Percentiles rank a stretch among this genome's conserved stretches.
These are phyloP conservation scores for Lepidurus arcticus DNA, from an alignment of 1,140 invertebrate genomes.

Conservation along the genomic window DNA sequence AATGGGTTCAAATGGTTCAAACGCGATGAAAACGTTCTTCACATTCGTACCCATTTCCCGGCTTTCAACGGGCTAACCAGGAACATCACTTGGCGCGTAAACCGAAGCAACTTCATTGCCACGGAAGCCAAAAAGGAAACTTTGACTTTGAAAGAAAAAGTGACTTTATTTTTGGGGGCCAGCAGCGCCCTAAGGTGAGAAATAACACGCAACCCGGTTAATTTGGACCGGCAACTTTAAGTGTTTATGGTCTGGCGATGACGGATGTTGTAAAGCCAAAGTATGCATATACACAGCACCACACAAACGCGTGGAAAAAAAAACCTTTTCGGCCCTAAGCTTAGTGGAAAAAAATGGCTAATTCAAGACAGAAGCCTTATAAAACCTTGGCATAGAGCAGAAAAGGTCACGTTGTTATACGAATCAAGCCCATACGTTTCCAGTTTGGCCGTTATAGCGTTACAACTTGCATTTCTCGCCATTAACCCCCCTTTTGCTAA, in stretches of 20 bases:
- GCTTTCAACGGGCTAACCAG: background rate
- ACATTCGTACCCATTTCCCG: too few species aligned
- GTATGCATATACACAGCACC: slow-evolving; percentile 8
- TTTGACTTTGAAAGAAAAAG: background rate
- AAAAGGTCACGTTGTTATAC: background rate
- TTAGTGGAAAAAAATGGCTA: background rate
- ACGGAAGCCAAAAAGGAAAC: background rate
- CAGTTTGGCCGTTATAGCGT: background rate
- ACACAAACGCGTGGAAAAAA: slow-evolving; percentile 3
- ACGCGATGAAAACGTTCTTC: too few species aligned
- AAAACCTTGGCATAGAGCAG: background rate
- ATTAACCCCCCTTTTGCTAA: background rate
- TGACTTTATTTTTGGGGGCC: background rate
- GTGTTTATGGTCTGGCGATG: slow-evolving; percentile 21
- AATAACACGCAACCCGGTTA: background rate
- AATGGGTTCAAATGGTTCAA: too few species aligned
- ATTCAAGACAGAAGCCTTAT: slow-evolving; percentile 17
- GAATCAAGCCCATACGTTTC: background rate
- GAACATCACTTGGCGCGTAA: background rate
- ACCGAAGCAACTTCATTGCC: background rate
- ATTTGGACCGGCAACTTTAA: background rate
- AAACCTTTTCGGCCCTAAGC: background rate
- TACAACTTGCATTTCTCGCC: background rate
- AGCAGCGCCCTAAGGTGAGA: background rate
- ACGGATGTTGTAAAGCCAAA: slow-evolving; percentile 21